Conservation (phyloP, 2,113 vertebrate species). For the Heterotis niloticus region DNA sequence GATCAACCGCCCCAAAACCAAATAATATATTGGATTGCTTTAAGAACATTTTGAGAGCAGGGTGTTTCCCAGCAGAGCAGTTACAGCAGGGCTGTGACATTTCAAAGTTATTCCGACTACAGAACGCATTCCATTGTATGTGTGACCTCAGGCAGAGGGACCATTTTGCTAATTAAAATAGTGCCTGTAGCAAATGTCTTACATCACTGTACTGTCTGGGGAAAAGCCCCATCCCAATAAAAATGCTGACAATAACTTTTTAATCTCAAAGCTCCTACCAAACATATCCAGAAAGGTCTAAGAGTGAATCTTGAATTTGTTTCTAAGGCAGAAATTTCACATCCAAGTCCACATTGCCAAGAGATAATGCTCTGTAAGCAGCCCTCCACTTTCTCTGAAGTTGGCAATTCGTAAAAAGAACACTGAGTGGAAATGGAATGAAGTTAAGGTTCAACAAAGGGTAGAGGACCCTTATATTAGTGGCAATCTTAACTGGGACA, state of each 20-base stretch:
- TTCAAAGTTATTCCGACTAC: constrained; percentile 23
- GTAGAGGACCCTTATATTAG: neutral
- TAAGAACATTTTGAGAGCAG: constrained; percentile 4
- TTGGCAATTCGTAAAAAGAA: neutral
- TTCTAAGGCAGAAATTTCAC: neutral
- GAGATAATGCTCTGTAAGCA: neutral
- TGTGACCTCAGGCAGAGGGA: constrained; percentile 16
- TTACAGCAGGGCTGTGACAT: constrained; percentile 1
- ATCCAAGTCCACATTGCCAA: neutral
- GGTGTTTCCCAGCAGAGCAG: neutral
- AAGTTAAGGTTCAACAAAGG: constrained; percentile 4
- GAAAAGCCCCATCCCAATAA: neutral
- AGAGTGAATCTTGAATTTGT: neutral
- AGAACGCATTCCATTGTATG: neutral
- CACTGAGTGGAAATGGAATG: constrained; percentile 9
- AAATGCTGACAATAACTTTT: constrained; percentile 3
- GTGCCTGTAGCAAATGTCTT: constrained; percentile 20
- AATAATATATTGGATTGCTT: neutral
- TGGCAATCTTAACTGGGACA: neutral
- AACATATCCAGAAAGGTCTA: neutral
- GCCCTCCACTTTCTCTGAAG: neutral
- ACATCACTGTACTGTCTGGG: constrained; percentile 23
- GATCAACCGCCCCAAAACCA: neutral
- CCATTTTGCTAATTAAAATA: constrained; percentile 42
- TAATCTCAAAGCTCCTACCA: neutral